phyloP scores from a whole-genome alignment of 2,113 vertebrate species.

The Chascanopsetta lugubris region DNA sequence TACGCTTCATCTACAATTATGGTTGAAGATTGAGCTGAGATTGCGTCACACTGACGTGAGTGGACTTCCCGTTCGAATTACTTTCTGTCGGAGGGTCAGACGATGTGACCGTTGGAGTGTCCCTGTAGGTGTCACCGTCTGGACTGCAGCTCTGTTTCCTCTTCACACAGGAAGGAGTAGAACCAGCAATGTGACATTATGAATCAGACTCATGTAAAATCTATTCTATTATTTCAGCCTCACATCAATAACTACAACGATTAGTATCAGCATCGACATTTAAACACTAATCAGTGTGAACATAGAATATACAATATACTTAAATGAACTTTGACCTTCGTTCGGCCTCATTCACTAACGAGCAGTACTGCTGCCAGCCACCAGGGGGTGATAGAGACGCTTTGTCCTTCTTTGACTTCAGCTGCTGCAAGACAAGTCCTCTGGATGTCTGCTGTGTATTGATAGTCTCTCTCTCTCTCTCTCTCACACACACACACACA shows the following conservation, averaged over 20 bases:
- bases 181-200: no score
- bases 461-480: constrained; percentile 11
- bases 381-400: no score
- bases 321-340: no score
- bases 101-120: constrained; percentile 9
- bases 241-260: background rate
- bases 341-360: no score
- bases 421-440: background rate
- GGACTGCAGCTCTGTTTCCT: constrained; percentile 11
- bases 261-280: no score
- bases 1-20: constrained; percentile 3
- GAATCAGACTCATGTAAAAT: no score
- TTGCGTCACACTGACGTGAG: background rate
- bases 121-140: constrained; percentile 27
- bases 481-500: constrained; percentile 1
- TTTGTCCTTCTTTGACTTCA: background rate
- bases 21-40: no score
- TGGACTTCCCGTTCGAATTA: constrained; percentile 13
- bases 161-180: constrained; percentile 5
- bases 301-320: no score
- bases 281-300: no score
- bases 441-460: constrained; percentile 8
- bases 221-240: no score
- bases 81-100: constrained; percentile 22
- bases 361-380: no score